A percentile compares a stretch with the other conserved stretches of the same genome.
phyloP scores from a whole-genome alignment of 2,797 vertebrate species.

The Eremophila alpestris region DNA sequence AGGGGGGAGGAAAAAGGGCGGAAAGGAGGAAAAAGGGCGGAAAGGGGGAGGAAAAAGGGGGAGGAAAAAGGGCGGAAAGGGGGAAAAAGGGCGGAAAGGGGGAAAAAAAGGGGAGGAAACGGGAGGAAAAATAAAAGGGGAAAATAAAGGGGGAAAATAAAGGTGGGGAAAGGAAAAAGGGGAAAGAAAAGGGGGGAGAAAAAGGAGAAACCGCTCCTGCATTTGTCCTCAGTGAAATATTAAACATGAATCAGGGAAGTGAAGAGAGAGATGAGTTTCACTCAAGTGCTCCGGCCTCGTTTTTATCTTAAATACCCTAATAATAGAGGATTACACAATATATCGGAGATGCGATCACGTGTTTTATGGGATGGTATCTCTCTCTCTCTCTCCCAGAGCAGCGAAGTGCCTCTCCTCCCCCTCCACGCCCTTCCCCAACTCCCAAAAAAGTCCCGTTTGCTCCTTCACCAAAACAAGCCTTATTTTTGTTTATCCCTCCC shows the following conservation, averaged over 20 bases:
- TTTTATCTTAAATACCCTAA: constrained; percentile 63
- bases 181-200: fast-evolving
- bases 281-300: constrained; percentile 34
- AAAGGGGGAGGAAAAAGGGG: no score
- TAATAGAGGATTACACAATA: constrained; percentile 53
- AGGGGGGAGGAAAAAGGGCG: no score
- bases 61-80: no score
- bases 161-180: fast-evolving
- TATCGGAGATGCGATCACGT: constrained; percentile 42
- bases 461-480: neutral
- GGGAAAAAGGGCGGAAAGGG: no score
- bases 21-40: no score
- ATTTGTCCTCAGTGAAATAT: neutral
- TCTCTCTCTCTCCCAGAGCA: neutral
- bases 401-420: neutral
- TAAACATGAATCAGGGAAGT: constrained; percentile 15
- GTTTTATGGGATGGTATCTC: neutral
- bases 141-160: no score
- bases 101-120: no score
- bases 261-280: constrained; percentile 45
- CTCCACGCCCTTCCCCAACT: neutral
- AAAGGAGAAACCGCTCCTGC: neutral
- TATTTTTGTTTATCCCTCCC: neutral
- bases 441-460: neutral
- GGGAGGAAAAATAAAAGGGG: no score